Conservation (phyloP, 2,113 vertebrate genomes). For the Oplegnathus fasciatus region DNA sequence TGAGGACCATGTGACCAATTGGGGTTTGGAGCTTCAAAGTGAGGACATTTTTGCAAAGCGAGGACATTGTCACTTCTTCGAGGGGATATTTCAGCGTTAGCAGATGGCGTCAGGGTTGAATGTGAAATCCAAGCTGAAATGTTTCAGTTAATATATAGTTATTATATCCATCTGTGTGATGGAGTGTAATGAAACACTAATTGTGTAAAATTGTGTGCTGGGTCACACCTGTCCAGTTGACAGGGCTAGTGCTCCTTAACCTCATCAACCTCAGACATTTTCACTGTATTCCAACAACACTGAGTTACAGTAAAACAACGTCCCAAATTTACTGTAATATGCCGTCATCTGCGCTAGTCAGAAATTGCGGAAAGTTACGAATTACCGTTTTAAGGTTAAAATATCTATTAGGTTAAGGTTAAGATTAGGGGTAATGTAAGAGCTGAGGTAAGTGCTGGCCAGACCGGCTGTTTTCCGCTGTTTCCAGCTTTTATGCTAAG, state of each 20-base stretch:
- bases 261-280: neutral
- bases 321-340: neutral
- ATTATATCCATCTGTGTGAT: neutral
- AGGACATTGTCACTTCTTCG: neutral
- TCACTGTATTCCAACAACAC: neutral
- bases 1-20: no score
- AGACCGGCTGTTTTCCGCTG: neutral
- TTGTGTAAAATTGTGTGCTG: neutral
- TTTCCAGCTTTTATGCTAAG: neutral
- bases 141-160: neutral
- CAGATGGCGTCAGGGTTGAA: neutral
- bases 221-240: neutral
- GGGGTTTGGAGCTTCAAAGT: neutral
- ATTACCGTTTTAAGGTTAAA: neutral
- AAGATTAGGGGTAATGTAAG: neutral
- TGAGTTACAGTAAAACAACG: neutral
- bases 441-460: neutral
- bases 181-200: neutral
- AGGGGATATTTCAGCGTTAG: neutral
- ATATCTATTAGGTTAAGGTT: neutral
- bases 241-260: neutral
- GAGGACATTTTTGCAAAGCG: neutral
- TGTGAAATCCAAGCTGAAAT: neutral
- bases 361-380: neutral
- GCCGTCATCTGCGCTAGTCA: neutral